Percentiles rank a stretch among this genome's conserved stretches.
Conservation (phyloP, 2,113 vertebrate genomes). For the Vanacampus margaritifer region DNA sequence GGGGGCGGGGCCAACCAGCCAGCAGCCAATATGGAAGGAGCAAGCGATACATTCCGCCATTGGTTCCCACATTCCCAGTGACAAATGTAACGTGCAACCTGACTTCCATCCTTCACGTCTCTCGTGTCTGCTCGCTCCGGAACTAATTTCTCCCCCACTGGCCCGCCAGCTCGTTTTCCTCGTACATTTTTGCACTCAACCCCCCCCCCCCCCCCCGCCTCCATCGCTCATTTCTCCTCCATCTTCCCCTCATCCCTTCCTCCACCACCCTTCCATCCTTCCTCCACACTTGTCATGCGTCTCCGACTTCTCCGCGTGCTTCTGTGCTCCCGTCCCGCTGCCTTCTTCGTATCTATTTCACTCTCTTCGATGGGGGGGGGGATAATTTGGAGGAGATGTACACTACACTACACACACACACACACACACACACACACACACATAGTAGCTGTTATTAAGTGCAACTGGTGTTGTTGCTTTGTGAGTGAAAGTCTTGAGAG, state of each 20-base stretch:
- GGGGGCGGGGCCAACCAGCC: too few species aligned
- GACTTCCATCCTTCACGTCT: constrained; percentile 7
- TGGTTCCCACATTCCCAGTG: too few species aligned
- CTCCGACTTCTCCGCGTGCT: constrained; percentile 33
- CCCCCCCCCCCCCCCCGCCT: constrained; percentile 9
- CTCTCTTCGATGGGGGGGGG: constrained; percentile 53
- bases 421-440: not conserved
- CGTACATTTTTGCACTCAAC: constrained; percentile 53
- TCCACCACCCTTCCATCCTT: constrained; percentile 15
- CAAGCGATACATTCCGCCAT: too few species aligned
- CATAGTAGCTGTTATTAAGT: constrained; percentile 49
- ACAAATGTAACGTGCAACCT: too few species aligned
- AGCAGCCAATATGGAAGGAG: too few species aligned
- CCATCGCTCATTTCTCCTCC: constrained; percentile 36
- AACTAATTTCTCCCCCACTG: constrained; percentile 29
- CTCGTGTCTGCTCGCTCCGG: too few species aligned
- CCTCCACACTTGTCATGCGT: constrained; percentile 37
- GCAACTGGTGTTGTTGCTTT: constrained; percentile 54
- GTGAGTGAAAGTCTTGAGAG: constrained; percentile 15
- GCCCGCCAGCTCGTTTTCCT: constrained; percentile 10
- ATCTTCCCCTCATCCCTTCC: constrained; percentile 13
- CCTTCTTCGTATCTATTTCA: constrained; percentile 54
- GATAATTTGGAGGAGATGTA: constrained; percentile 56
- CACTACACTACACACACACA: too few species aligned
- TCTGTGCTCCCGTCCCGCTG: constrained; percentile 50